Conservation (phyloP, 2,113 vertebrate genomes). For the Vulpes vulpes region DNA sequence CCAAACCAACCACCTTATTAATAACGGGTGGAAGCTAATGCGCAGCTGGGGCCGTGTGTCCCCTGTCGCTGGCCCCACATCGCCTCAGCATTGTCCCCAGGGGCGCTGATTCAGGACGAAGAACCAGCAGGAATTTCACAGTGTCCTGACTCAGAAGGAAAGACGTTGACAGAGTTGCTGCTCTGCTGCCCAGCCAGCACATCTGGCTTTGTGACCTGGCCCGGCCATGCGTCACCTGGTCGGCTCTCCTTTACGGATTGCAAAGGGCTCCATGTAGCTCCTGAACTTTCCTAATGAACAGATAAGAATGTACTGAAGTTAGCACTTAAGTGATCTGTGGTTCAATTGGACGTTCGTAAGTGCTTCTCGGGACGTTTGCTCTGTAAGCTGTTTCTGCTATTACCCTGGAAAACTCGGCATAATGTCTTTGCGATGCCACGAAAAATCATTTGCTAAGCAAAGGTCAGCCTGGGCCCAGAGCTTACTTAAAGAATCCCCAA, state of each 20-base stretch:
- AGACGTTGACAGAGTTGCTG: rapidly evolving
- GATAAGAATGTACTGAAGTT: background rate
- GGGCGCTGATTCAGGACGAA: no score
- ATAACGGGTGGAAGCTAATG: background rate
- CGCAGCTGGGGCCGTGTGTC: background rate
- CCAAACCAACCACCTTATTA: background rate
- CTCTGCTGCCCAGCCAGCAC: rapidly evolving
- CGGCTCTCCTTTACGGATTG: rapidly evolving
- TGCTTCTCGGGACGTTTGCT: background rate
- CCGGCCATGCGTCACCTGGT: rapidly evolving
- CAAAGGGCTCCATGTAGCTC: rapidly evolving
- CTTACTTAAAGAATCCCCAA: background rate
- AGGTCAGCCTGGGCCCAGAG: background rate
- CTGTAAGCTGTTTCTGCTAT: background rate
- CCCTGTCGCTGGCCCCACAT: rapidly evolving
- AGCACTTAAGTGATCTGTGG: rapidly evolving
- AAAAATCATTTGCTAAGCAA: background rate
- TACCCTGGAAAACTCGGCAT: rapidly evolving
- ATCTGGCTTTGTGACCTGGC: rapidly evolving
- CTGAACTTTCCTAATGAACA: background rate
- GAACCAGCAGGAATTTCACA: no score
- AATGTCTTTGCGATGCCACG: background rate
- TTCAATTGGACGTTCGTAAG: rapidly evolving
- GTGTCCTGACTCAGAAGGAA: no score
- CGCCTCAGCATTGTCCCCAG: rapidly evolving